These are phyloP conservation scores for Cynocephalus volans DNA, from an alignment of 2,113 vertebrate genomes.

Conservation along the genomic window DNA sequence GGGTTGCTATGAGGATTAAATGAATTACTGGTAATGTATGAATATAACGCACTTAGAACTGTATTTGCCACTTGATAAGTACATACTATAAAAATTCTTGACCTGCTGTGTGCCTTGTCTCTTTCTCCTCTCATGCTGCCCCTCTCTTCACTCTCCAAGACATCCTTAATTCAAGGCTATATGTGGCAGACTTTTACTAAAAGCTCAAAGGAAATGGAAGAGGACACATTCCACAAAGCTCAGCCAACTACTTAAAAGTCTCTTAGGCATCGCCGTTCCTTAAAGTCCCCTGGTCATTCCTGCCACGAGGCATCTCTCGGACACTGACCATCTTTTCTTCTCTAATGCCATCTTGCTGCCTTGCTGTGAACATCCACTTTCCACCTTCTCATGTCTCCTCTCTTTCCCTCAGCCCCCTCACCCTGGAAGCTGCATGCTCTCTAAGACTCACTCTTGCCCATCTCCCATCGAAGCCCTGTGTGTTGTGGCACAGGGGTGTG, in stretches of 20 bases:
- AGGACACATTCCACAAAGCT: background rate
- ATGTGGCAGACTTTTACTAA: background rate
- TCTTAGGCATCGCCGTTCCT: background rate
- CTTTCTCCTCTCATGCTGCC: background rate
- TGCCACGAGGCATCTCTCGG: background rate
- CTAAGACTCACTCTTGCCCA: background rate
- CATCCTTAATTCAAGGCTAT: background rate
- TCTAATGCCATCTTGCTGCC: background rate
- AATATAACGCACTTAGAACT: constrained; percentile 35
- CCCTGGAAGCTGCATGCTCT: background rate
- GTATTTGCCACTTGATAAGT: background rate
- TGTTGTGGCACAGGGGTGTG: background rate
- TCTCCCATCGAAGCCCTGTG: background rate
- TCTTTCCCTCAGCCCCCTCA: background rate
- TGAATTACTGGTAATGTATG: background rate
- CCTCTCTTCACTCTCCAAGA: background rate
- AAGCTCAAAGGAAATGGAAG: background rate
- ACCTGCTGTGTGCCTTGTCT: background rate
- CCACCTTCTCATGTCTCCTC: background rate
- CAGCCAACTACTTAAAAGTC: background rate
- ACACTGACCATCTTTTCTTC: background rate
- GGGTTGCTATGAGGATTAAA: background rate
- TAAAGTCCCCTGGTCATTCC: background rate
- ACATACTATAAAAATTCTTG: background rate
- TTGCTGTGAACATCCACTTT: background rate